Base-by-base conservation (phyloP, 1,140 invertebrate species). In the Colletes gigas region DNA sequence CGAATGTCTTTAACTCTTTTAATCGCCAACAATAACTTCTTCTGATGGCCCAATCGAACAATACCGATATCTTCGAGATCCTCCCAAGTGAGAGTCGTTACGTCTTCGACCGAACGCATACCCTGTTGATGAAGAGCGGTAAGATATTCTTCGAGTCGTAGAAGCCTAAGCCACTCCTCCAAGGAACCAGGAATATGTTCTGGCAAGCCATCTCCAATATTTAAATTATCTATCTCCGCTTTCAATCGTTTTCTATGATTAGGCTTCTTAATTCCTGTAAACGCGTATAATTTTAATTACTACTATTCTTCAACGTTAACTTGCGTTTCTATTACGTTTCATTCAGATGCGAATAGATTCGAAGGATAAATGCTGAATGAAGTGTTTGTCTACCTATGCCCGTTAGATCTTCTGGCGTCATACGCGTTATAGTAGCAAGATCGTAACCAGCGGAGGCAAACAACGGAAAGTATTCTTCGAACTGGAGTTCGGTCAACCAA, bases 41-140 rank as follows among this genome's bases (percentile, higher is more conserved):
- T 99, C 93, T 99, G 99, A 93, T 99, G 99, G 41, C 99, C 99
- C 89, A 98, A 93, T 89, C 97, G 96, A 47, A 98, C 96, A 85
- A 99, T 99, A 67, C 99, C 99, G 92, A 99, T 99, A 89, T 99
- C 99, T 94, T 99, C 99, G 85, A 99, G 95, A 94, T 99, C 99
- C 94, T 99, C 99, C 98, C 98, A 99, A 79, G 97, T 98, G 57
- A 99, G 95, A 89, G 99, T 98, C 55, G 97, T 97, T 66, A 97
- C 97, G 92, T 98, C 97, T 88, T 99, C 97, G 63, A 99, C 98
- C 21, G 97, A 97, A 83, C 96, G 95, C 94, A 99, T 99, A 71
- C 98, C 98, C 94, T 99, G 98, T 83, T 97, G 96, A 83, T 97
- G 95, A 65, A 99, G 94, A 60, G 97, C 97, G 44, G 96, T 96